Evolutionary conservation across 2,797 vertebrate species (phyloP).

Genomic region (Poeciliopsis infans): DNA sequence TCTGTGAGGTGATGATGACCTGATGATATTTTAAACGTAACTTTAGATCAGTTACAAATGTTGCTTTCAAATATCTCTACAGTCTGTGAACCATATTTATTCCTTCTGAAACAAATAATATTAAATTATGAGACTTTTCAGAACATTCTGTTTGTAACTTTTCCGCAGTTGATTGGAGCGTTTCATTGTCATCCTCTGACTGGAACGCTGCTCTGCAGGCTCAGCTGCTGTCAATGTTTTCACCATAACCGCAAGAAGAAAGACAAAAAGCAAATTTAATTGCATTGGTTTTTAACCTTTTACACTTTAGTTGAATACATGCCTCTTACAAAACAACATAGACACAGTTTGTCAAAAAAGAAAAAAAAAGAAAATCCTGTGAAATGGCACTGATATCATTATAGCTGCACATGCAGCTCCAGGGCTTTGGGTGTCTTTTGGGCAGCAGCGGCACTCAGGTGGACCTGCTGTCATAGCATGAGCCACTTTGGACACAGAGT

Average conservation of each 20-base stretch:
- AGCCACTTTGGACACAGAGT: no score
- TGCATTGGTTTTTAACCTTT: constrained; percentile 44
- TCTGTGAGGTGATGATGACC: neutral
- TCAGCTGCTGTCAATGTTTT: neutral
- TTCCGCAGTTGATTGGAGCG: neutral
- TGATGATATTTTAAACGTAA: neutral
- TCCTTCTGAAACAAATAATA: neutral
- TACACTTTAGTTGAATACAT: constrained; percentile 57
- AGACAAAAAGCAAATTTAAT: constrained; percentile 65
- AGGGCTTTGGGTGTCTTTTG: constrained; percentile 9
- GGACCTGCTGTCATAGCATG: no score
- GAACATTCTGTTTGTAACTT: neutral
- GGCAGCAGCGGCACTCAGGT: constrained; percentile 12
- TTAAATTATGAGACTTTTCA: neutral
- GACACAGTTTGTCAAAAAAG: constrained; percentile 34
- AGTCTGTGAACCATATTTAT: neutral
- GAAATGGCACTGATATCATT: constrained; percentile 34
- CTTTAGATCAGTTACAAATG: neutral
- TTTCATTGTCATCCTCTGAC: neutral
- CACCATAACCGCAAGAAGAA: constrained; percentile 2
- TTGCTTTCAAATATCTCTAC: neutral
- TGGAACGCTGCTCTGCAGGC: neutral
- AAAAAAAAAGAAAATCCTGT: constrained; percentile 7
- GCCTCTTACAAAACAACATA: constrained; percentile 62
- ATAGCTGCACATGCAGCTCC: constrained; percentile 22